phyloP scores from a whole-genome alignment of 2,113 vertebrate species.

The Isichthys henryi region DNA sequence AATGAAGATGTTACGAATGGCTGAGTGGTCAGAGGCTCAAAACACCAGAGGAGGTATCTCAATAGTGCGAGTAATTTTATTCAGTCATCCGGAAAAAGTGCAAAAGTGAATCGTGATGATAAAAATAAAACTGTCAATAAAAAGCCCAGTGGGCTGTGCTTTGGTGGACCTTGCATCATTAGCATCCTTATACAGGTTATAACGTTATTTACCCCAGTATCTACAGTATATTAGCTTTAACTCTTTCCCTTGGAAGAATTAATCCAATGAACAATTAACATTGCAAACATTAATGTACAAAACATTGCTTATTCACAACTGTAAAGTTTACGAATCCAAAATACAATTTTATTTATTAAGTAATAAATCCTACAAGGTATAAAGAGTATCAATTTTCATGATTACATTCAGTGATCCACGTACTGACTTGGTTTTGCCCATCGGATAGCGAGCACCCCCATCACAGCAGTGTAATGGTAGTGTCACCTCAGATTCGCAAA shows the following conservation, averaged over 20 bases:
- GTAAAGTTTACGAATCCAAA: background rate
- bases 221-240: background rate
- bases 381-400: background rate
- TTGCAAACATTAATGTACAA: background rate
- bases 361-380: background rate
- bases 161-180: background rate
- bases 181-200: background rate
- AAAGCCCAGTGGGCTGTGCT: background rate
- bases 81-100: background rate
- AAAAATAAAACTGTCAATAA: background rate
- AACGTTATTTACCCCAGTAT: background rate
- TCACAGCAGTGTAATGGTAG: background rate
- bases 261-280: background rate
- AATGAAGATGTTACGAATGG: background rate
- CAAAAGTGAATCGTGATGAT: background rate
- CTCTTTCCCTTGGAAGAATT: background rate
- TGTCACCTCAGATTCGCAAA: background rate
- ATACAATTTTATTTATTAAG: background rate
- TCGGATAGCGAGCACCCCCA: background rate
- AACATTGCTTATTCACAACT: background rate
- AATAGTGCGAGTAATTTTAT: background rate
- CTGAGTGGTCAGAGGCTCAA: background rate
- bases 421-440: background rate
- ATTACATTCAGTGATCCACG: background rate
- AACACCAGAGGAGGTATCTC: background rate